Base-by-base conservation (phyloP, 2,888 invertebrate genomes). In the Heterodera filipjevi region DNA sequence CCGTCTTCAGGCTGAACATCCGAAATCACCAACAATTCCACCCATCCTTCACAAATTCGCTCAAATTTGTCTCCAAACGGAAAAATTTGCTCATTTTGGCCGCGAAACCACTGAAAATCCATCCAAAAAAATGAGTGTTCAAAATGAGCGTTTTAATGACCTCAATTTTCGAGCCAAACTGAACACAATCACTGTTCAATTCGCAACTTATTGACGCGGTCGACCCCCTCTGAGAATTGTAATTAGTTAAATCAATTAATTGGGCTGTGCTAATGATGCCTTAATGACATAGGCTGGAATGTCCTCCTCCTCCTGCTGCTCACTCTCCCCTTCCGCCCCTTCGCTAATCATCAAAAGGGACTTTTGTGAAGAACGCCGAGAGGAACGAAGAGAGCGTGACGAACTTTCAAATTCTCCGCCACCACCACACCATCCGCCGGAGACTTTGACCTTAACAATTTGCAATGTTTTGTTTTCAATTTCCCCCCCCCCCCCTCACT, bases 121-220 rank as follows among this genome's bases (percentile, higher is more conserved):
- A 10, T 64, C 8, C 2, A 39, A 39, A 39, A 39, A 39, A 71
- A 35, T 39, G 30, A 14, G 2, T 32, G 14, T n/a, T 84, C 80
- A 73, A 84, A 32, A 71, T 32, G 1, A 39, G 12, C 39, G 39
- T 10, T 49, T 49, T 53, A 27, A 85, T 75, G 22, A 75, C 75
- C 32, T 75, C 75, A 75, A 75, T 75, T 66, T 75, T 64, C 3
- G 66, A 19, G 16, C 22, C 19, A 1, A 32, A 27, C 33, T 39
- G 44, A 53, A 75, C 68, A 22, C 66, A 75, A n/a, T 75, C 75
- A 71, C 85, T 86, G 79, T 88, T 87, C 64, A 89, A 80, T 71
- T 89, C 89, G 77, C 89, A 89, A 2, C 88, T 89, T 71, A 89
- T 89, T 0, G 86, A 86, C 0, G 89, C 89, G 0, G 88, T 89